Base-by-base conservation (phyloP, 2,797 vertebrate species). In the Propithecus perrieri region DNA sequence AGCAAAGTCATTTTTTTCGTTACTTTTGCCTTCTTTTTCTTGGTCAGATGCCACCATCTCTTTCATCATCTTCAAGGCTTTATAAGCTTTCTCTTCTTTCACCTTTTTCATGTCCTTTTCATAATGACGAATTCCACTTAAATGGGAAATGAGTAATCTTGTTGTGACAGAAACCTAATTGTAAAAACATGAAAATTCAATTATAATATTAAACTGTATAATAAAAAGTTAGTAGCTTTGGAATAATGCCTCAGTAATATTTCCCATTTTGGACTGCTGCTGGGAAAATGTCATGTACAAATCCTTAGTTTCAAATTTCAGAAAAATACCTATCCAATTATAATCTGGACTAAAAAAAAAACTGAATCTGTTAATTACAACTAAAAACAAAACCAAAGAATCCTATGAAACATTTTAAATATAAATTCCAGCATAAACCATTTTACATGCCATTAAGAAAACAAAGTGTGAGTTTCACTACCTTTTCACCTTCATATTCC, bases 51-150 rank as follows among this genome's bases (percentile, higher is more conserved):
- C 98, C 41, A 95, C 2, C 9, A 38, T 38, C 43, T 79, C 98
- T 85, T 96, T 97, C 41, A 94, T 96, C 35, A 97, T 97, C 89
- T 99, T 99, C 50, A 99, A 74, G 89, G 98, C 98, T 95, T 98
- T 98, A 95, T 99, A 99, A 3, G 98, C 98, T 97, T 99, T 99
- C 95, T 99, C 99, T 97, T 99, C 99, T 92, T 98, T 99, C 91
- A 99, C 99, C 98, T 99, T 99, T 93, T 99, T 98, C 87, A 98
- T 97, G 89, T 99, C 99, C 97, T 99, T 99, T 97, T 99, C 99
- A 94, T 99, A 99, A 97, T 99, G 99, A 79, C 99, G 99, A 97
- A 99, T 99, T 33, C 99, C 99, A 97, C 99, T 99, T 96, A 99
- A 98, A 93, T 99, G 99, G 63, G 99, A 99, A 94, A 99, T 98